Base-by-base conservation (phyloP, 2,113 vertebrate genomes). In the Rafetus swinhoei region DNA sequence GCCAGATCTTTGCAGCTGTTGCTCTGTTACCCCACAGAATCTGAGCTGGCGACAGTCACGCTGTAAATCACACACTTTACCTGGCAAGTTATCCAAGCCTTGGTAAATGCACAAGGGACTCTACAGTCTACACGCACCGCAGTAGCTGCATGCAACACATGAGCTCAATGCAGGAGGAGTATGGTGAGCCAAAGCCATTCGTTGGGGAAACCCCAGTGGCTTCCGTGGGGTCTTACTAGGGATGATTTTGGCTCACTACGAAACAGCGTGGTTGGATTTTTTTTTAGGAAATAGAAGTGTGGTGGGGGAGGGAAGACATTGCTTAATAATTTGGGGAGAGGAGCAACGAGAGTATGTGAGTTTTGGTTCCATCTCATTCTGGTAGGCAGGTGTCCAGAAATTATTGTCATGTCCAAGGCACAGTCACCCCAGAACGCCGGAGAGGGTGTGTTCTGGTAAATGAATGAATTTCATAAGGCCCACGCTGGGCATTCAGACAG, bases 381-480 rank as follows among this genome's bases (percentile, higher is more conserved):
- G n/a, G 9, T 85, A 80, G 16, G 12, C 22, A 52, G 39, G 39
- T 11, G 59, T 45, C 35, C 19, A 32, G 5, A 69, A 86, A 10
- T 0, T 0, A 87, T n/a, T 0, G 0, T 4, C 0, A 5, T 22
- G 55, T 12, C 81, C 62, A 82, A 19, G 57, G 0, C 35, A 56
- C 50, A 62, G 50, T 81, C 39, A 87, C 39, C 53, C 50, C 29
- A 53, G 77, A 72, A 62, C 60, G 50, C 50, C 10, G 18, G 27
- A 1, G 8, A 7, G 57, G 88, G 1, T 27, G 5, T 7, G 4
- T 18, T 39, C 50, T 13, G 0, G 9, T 3, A 1, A 14, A 74
- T 12, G 16, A 86, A 80, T 12, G 12, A 39, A 55, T 10, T 82
- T 79, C 55, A 84, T 39, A 25, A 50, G 79, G 59, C 45, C 21